Percentiles rank a stretch among this genome's conserved stretches.
Evolutionary conservation across 1,140 invertebrate genomes (phyloP).

Genomic region (Neodiprion pinetum): DNA sequence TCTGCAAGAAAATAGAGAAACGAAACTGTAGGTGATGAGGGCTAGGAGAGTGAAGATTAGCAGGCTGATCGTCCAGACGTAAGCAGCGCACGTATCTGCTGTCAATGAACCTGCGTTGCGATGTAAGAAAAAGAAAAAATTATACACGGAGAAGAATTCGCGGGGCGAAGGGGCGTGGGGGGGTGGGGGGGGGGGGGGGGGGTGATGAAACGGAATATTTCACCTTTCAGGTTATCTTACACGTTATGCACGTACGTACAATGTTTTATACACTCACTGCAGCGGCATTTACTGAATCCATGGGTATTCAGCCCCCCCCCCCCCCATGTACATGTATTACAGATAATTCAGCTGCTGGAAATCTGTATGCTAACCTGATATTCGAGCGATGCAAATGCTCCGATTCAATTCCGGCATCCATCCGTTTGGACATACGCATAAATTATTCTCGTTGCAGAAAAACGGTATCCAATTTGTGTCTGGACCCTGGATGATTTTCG

Average conservation of each 20-base stretch:
- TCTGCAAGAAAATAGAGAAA: not conserved
- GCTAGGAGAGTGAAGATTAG: not conserved
- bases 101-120: not conserved
- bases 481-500: not conserved
- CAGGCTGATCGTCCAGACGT: not conserved
- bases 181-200: too few species aligned
- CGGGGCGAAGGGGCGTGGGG: too few species aligned
- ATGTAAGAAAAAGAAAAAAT: too few species aligned
- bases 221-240: too few species aligned
- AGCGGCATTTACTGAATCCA: too few species aligned
- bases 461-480: not conserved
- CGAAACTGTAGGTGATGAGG: not conserved
- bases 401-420: not conserved
- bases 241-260: too few species aligned
- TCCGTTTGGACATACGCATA: not conserved
- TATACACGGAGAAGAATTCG: too few species aligned
- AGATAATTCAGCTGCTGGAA: too few species aligned
- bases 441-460: constrained; percentile 1
- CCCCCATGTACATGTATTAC: too few species aligned
- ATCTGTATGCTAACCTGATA: not conserved
- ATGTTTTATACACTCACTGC: too few species aligned
- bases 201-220: too few species aligned
- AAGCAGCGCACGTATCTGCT: not conserved
- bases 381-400: not conserved
- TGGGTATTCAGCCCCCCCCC: too few species aligned